Percentiles rank a stretch among this genome's conserved stretches.
These are phyloP conservation scores for Bradynema listronoti DNA, from an alignment of 1,140 invertebrate genomes.

Conservation along the genomic window DNA sequence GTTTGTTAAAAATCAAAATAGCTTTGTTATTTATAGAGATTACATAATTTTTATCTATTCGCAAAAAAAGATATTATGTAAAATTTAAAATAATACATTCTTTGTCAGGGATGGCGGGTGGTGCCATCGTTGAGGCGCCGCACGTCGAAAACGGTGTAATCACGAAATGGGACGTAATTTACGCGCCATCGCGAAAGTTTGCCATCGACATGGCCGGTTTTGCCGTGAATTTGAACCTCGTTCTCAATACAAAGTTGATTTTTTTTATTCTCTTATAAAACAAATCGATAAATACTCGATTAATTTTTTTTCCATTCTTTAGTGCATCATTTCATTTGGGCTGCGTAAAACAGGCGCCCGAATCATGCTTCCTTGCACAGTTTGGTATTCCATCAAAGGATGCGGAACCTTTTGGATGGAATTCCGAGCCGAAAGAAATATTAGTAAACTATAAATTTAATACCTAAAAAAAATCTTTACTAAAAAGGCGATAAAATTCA, in stretches of 20 bases:
- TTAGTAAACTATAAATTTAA: too few relatives aligned
- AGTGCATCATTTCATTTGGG: conserved; percentile 27
- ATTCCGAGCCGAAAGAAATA: conserved; percentile 25
- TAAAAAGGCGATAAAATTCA: too few relatives aligned
- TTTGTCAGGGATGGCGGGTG: conserved; percentile 39
- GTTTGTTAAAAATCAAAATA: too few relatives aligned
- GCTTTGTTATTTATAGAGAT: too few relatives aligned
- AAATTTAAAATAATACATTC: not conserved
- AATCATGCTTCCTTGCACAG: conserved; percentile 30
- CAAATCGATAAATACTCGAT: too few relatives aligned
- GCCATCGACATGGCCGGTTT: conserved; percentile 75
- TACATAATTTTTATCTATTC: too few relatives aligned
- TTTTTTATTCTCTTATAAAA: too few relatives aligned
- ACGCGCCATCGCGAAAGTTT: conserved; percentile 81
- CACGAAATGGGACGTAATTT: conserved; percentile 71
- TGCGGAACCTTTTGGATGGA: conserved; percentile 22
- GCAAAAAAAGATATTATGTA: too few relatives aligned
- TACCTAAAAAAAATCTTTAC: too few relatives aligned
- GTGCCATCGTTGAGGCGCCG: conserved; percentile 49
- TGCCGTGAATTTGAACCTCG: conserved; percentile 22
- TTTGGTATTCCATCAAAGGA: conserved; percentile 26
- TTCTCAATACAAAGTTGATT: conserved; percentile 29
- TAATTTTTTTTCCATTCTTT: conserved; percentile 8
- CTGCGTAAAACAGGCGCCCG: conserved; percentile 20
- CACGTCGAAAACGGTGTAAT: conserved; percentile 62